Evolutionary conservation across 2,113 vertebrate genomes (phyloP), one percentile per base, ranked within the genome.

Genomic region (Plecturocebus donacophilus): DNA sequence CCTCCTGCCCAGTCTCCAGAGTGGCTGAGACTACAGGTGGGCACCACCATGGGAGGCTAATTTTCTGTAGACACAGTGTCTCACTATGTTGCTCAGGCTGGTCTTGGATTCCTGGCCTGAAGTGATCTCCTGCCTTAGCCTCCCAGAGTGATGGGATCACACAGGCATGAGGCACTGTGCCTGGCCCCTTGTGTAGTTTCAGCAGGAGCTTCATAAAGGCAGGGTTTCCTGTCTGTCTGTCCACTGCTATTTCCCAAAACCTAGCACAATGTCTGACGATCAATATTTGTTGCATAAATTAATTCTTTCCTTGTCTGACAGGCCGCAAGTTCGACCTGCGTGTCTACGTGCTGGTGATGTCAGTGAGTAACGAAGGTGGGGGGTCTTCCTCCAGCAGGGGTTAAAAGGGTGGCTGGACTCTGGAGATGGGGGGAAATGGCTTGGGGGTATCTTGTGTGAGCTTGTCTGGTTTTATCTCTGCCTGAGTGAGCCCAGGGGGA

Each of bases 251-350:
- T 16, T 35, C 27, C n/a, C 19, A 16, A 70, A 14, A 16, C 17
- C 70, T n/a, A 82, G n/a, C 17, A 6, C 2, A 0, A 40, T 49
- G 42, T 54, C 73, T n/a, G 76, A 23, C 8, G 8, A 8, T 47
- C n/a, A 16, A 1, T 87, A 35, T 32, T 19, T 14, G 35, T 47
- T 54, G 23, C 40, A 32, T 17, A 0, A 25, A 42, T 71, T 21
- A 8, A 9, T 54, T 32, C 49, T 83, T 71, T 97, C 95, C 93
- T 98, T 20, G 56, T 54, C 94, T 76, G 11, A 0, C 96, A 99
- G 99, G 99, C 25, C 99, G 99, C 52, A 99, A 99, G 97, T 99
- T 99, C 98, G 99, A 99, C 97, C 97, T 99, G 92, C 98, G 99
- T 70, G 99, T 99, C 76, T 99, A 99, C 21, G 99, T 99, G 91